These are phyloP conservation scores for Labrus mixtus DNA, from an alignment of 2,113 vertebrate species.

Conservation along the genomic window DNA sequence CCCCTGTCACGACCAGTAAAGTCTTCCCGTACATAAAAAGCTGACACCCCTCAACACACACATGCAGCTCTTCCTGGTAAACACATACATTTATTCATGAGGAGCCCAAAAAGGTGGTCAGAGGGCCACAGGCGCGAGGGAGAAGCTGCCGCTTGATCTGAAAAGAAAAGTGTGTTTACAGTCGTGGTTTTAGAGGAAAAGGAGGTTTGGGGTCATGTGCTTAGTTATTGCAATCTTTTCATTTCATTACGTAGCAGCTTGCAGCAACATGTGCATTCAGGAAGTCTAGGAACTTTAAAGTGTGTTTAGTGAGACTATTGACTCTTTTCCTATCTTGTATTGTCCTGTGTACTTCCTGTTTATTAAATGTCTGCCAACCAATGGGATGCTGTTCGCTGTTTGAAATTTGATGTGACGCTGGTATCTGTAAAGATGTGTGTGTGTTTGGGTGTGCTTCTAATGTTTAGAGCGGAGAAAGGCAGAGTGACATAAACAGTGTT, in stretches of 20 bases:
- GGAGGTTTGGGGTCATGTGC: constrained; percentile 39
- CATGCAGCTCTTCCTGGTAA: constrained; percentile 49
- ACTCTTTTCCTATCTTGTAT: not conserved
- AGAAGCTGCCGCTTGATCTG: constrained; percentile 61
- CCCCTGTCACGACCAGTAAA: constrained; percentile 74
- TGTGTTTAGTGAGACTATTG: not conserved
- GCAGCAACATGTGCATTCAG: constrained; percentile 50
- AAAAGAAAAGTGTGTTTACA: constrained; percentile 35
- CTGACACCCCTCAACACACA: constrained; percentile 57
- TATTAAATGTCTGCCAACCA: constrained; percentile 10
- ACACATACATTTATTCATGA: constrained; percentile 78
- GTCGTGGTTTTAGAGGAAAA: constrained; percentile 27
- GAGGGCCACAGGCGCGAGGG: constrained; percentile 60
- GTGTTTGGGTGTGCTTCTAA: not conserved
- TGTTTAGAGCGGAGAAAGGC: not conserved
- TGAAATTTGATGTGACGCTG: constrained; percentile 1
- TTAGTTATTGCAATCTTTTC: constrained; percentile 49
- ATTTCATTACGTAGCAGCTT: constrained; percentile 48
- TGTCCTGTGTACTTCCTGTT: constrained; percentile 29
- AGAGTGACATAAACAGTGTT: constrained; percentile 34
- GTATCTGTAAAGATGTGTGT: not conserved
- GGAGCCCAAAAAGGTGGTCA: constrained; percentile 64
- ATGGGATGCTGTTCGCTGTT: not conserved
- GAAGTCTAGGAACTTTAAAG: constrained; percentile 28
- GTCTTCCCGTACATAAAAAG: constrained; percentile 61